phyloP scores from a whole-genome alignment of 1,140 invertebrate genomes.

The Odontomachus brunneus region DNA sequence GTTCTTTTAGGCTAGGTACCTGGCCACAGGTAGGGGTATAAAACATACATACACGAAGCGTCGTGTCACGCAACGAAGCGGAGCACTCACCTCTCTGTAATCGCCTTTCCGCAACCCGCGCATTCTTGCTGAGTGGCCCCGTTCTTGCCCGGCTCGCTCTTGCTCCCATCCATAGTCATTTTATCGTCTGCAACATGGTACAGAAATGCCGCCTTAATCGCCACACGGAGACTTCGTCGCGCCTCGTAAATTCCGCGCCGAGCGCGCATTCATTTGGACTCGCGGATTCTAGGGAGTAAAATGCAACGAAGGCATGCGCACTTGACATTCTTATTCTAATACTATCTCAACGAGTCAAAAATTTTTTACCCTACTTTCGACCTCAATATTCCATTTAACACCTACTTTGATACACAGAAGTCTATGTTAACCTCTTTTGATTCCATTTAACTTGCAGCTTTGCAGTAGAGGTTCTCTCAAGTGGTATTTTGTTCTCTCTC shows the following conservation, averaged over 20 bases:
- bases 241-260: background rate
- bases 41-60: slow-evolving; percentile 4
- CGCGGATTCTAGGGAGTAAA: too few relatives aligned
- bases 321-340: too few relatives aligned
- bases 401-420: too few relatives aligned
- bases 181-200: slow-evolving; percentile 64
- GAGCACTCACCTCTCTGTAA: slow-evolving; percentile 88
- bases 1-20: background rate
- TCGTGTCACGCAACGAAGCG: slow-evolving; percentile 38
- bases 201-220: background rate
- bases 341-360: too few relatives aligned
- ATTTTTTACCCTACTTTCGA: too few relatives aligned
- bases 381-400: too few relatives aligned
- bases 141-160: slow-evolving; percentile 83
- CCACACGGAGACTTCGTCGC: background rate
- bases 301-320: too few relatives aligned
- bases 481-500: too few relatives aligned
- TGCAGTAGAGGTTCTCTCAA: too few relatives aligned
- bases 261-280: too few relatives aligned
- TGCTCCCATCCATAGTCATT: slow-evolving; percentile 87
- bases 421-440: too few relatives aligned
- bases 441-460: too few relatives aligned
- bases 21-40: background rate
- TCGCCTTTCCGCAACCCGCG: slow-evolving; percentile 91
- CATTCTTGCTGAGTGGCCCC: slow-evolving; percentile 87